Conservation (phyloP, 2,797 vertebrate genomes). For the Spheniscus humboldti region DNA sequence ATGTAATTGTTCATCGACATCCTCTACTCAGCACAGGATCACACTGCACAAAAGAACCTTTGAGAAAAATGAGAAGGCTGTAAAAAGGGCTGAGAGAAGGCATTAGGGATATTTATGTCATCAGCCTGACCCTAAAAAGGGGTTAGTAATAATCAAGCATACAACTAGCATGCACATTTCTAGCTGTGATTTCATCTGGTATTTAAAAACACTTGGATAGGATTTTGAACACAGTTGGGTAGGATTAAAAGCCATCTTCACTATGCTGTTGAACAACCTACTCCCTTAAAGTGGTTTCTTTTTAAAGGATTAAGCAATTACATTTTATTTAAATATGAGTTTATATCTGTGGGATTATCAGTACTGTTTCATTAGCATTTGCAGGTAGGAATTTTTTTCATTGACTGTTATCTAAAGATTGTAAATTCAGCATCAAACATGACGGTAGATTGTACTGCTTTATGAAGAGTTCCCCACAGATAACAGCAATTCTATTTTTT, state of each 20-base stretch:
- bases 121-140: neutral
- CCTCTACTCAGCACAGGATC: neutral
- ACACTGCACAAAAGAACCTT: neutral
- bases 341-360: neutral
- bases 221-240: neutral
- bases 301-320: neutral
- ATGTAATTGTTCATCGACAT: neutral
- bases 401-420: neutral
- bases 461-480: neutral
- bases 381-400: neutral
- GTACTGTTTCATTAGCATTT: slow-evolving; percentile 5
- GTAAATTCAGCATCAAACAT: neutral
- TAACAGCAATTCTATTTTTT: neutral
- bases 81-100: neutral
- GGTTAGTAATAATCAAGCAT: neutral
- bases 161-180: neutral
- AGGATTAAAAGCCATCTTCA: neutral
- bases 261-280: neutral
- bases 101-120: neutral
- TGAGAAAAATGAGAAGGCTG: neutral
- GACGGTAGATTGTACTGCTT: neutral
- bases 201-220: neutral
- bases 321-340: neutral
- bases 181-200: neutral
- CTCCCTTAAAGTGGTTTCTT: neutral